Conservation (phyloP, 2,113 vertebrate genomes). For the Turdus rufiventris region DNA sequence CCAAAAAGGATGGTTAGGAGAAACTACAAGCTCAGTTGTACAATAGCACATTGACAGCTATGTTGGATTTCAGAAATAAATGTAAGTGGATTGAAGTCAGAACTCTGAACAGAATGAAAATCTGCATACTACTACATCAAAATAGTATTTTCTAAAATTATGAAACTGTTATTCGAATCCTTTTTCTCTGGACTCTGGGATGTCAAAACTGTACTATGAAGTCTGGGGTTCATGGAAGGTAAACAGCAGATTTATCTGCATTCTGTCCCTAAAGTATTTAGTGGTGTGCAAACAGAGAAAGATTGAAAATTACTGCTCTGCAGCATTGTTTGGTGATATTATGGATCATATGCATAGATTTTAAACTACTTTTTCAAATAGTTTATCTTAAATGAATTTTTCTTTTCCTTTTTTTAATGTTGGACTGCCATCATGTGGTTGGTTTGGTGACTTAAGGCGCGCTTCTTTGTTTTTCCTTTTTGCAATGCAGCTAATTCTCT, state of each 20-base stretch:
- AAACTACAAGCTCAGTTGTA: not conserved
- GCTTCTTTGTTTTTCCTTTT: not conserved
- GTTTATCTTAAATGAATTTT: not conserved
- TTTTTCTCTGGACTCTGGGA: not conserved
- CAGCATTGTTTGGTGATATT: not conserved
- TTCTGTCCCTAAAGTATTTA: not conserved
- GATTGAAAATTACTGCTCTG: not conserved
- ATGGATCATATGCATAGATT: not conserved
- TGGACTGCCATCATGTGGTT: constrained; percentile 40
- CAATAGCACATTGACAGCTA: not conserved
- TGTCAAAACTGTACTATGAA: not conserved
- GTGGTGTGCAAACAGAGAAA: not conserved
- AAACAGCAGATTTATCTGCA: not conserved
- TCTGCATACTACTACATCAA: not conserved
- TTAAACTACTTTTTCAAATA: not conserved
- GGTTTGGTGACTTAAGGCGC: not conserved
- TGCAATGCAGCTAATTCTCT: not conserved
- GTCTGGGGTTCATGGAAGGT: not conserved
- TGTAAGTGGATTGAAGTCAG: not conserved
- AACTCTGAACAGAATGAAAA: not conserved
- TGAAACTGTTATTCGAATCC: not conserved
- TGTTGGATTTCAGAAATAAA: not conserved
- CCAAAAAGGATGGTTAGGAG: not conserved
- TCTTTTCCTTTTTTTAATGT: not conserved
- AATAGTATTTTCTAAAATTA: not conserved